Evolutionary conservation across 2,888 invertebrate species (phyloP).

Genomic region (Caenorhabditis wallacei): DNA sequence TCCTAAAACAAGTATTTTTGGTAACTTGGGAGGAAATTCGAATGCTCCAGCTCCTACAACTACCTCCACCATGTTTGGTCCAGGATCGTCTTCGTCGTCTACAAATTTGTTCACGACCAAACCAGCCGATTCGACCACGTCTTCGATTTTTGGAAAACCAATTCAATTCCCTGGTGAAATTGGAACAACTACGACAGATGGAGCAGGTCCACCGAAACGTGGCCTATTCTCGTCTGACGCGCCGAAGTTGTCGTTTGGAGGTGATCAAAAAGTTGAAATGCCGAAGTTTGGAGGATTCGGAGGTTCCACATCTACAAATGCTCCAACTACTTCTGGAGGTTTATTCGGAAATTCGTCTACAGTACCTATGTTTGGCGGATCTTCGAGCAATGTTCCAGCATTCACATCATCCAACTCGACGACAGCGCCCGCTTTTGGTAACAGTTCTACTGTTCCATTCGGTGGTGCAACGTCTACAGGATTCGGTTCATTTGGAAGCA

Average conservation of each 20-base stretch:
- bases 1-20: slow-evolving; percentile 1
- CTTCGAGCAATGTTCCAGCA: background rate
- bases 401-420: slow-evolving; percentile 1
- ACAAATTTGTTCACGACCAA: background rate
- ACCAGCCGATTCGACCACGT: slow-evolving; percentile 4
- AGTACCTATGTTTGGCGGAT: slow-evolving; percentile 12
- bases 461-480: slow-evolving; percentile 21
- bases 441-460: slow-evolving; percentile 11
- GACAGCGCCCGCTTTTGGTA: slow-evolving; percentile 6
- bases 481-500: slow-evolving; percentile 29
- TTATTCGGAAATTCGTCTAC: background rate
- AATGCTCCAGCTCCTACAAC: background rate
- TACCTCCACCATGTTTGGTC: slow-evolving; percentile 13
- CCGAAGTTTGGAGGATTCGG: slow-evolving; percentile 54
- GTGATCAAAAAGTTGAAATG: slow-evolving; percentile 8
- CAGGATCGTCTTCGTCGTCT: background rate
- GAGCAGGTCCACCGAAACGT: slow-evolving; percentile 29
- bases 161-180: slow-evolving; percentile 31
- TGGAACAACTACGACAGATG: slow-evolving; percentile 41
- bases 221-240: slow-evolving; percentile 27
- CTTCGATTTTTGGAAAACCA: background rate
- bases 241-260: slow-evolving; percentile 38
- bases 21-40: background rate
- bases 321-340: slow-evolving; percentile 10
- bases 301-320: background rate